Evolutionary conservation across 2,797 vertebrate species (phyloP).

Genomic region (Hippocampus kuda): DNA sequence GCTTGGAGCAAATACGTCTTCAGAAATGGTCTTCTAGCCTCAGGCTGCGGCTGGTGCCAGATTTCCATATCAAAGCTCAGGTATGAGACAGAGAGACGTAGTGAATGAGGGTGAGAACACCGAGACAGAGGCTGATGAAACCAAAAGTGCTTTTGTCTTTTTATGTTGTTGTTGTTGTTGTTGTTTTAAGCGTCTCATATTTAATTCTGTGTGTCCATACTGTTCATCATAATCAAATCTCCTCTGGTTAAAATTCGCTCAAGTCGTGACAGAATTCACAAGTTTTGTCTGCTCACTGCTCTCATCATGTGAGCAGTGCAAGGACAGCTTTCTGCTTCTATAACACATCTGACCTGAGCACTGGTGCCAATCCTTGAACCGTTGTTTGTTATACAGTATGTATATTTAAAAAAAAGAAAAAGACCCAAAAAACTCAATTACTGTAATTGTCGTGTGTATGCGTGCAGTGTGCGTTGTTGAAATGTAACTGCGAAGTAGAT

Average conservation of each 20-base stretch:
- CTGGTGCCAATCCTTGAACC: conserved; percentile 50
- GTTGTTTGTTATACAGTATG: conserved; percentile 32
- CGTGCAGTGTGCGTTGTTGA: no score
- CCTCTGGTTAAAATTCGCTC: conserved; percentile 34
- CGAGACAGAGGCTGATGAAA: conserved; percentile 40
- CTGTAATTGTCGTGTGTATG: background rate
- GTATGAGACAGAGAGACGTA: conserved; percentile 49
- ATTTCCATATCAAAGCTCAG: conserved; percentile 72
- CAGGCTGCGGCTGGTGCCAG: conserved; percentile 51
- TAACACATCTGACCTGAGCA: conserved; percentile 43
- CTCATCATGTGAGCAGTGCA: background rate
- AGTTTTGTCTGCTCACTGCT: conserved; percentile 30
- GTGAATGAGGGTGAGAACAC: conserved; percentile 9
- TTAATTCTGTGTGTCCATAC: conserved; percentile 56
- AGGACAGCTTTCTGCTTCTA: conserved; percentile 32
- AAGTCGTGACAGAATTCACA: conserved; percentile 29
- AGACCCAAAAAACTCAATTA: no score
- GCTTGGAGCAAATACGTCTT: conserved; percentile 62
- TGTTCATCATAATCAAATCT: conserved; percentile 61
- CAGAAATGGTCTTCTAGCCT: conserved; percentile 61
- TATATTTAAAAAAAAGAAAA: no score
- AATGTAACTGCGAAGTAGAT: no score
- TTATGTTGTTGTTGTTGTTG: conserved; percentile 46
- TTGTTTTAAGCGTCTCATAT: conserved; percentile 30
- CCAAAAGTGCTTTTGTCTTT: conserved; percentile 33